Conservation (phyloP, 2,888 invertebrate species). For the Flexamia atlantica region DNA sequence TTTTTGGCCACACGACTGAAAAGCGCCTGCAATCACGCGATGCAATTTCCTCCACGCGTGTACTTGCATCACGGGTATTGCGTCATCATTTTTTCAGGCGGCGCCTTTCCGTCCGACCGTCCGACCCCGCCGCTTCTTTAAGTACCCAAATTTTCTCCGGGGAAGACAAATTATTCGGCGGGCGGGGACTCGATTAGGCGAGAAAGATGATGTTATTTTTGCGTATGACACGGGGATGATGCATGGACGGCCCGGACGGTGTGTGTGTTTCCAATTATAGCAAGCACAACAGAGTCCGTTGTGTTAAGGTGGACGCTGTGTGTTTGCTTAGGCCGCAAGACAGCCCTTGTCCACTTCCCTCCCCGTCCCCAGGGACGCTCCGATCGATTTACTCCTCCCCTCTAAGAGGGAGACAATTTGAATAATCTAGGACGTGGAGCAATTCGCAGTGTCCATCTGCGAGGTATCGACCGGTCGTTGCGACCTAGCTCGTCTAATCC, state of each 20-base stretch:
- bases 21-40: neutral
- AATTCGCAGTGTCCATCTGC: conserved; percentile 63
- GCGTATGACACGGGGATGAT: conserved; percentile 49
- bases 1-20: neutral
- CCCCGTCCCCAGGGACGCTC: conserved; percentile 54
- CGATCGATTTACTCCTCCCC: conserved; percentile 62
- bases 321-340: conserved; percentile 62
- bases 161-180: conserved; percentile 2
- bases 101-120: neutral
- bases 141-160: neutral
- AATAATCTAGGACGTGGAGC: conserved; percentile 63
- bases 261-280: conserved; percentile 57
- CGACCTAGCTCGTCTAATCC: conserved; percentile 53
- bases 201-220: conserved; percentile 56
- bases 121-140: neutral
- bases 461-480: conserved; percentile 54
- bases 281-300: conserved; percentile 37
- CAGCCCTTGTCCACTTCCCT: conserved; percentile 59
- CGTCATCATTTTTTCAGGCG: neutral
- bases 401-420: conserved; percentile 63
- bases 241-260: conserved; percentile 25
- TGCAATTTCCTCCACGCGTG: neutral
- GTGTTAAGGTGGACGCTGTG: conserved; percentile 62
- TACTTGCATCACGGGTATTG: neutral
- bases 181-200: conserved; percentile 31